Evolutionary conservation across 30 jellyfish, hydroid and myxozoan species (phyloP).

Genomic region (Pelagia noctiluca): DNA sequence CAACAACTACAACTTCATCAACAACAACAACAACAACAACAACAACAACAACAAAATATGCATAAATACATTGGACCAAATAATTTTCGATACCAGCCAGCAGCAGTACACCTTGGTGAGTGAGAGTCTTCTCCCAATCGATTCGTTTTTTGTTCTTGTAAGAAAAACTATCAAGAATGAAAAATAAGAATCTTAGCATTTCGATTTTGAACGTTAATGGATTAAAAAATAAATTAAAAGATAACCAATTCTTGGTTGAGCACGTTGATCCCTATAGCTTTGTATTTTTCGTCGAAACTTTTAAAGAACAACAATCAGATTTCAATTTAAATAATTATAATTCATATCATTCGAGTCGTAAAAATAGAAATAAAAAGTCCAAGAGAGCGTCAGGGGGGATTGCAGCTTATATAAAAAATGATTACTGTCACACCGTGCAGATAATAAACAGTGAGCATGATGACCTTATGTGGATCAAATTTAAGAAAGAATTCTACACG

Average conservation of each 20-base stretch:
- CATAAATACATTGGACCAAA: too few species aligned
- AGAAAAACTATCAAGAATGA: too few species aligned
- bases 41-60: too few species aligned
- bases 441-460: not conserved
- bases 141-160: too few species aligned
- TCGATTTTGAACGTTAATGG: not conserved
- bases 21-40: not conserved
- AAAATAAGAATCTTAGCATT: too few species aligned
- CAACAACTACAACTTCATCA: not conserved
- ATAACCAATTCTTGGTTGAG: not conserved
- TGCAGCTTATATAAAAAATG: not conserved
- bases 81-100: too few species aligned
- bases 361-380: not conserved
- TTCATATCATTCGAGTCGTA: not conserved
- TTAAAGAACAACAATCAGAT: not conserved
- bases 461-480: not conserved
- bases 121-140: too few species aligned
- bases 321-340: not conserved
- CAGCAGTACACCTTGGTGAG: too few species aligned
- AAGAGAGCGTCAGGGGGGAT: not conserved
- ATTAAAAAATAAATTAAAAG: not conserved
- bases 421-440: not conserved
- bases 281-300: not conserved
- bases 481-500: not conserved
- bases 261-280: not conserved